Conservation (phyloP, 2,888 invertebrate genomes). For the Xiphydria camelus region DNA sequence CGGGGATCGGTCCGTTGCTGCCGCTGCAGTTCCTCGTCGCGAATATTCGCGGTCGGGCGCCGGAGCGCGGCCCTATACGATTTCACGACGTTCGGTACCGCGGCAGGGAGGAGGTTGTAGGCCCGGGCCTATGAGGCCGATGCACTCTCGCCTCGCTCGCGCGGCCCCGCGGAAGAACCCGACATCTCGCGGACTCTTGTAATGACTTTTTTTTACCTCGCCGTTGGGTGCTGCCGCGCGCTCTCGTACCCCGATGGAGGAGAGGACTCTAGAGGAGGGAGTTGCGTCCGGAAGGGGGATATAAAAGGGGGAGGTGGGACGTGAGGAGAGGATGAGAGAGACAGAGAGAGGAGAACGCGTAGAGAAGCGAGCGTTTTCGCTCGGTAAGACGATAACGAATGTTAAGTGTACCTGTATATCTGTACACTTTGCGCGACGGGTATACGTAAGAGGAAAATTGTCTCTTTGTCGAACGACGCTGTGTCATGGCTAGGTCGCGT, state of each 20-base stretch:
- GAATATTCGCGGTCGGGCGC: too few species aligned
- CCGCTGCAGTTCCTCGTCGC: too few species aligned
- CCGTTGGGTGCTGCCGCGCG: constrained; percentile 10
- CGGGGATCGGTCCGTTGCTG: too few species aligned
- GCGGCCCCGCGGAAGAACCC: constrained; percentile 22
- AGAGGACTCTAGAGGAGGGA: too few species aligned
- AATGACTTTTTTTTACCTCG: constrained; percentile 19
- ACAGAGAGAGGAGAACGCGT: background rate
- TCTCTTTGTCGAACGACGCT: too few species aligned
- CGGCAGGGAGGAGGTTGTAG: constrained; percentile 25
- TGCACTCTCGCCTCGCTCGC: constrained; percentile 24
- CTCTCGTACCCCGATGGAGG: background rate
- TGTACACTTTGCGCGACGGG: too few species aligned
- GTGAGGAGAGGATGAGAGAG: background rate
- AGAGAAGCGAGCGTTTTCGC: background rate
- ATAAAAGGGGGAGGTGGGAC: background rate
- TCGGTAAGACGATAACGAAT: too few species aligned
- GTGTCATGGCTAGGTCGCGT: too few species aligned
- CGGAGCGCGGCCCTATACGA: too few species aligned
- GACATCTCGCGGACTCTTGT: constrained; percentile 23
- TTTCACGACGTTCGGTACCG: too few species aligned
- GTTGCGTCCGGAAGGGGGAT: background rate
- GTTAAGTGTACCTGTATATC: too few species aligned
- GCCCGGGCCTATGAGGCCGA: constrained; percentile 28
- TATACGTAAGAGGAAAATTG: too few species aligned